phyloP scores from a whole-genome alignment of 2,113 vertebrate genomes.

The Clarias macrocephalus region DNA sequence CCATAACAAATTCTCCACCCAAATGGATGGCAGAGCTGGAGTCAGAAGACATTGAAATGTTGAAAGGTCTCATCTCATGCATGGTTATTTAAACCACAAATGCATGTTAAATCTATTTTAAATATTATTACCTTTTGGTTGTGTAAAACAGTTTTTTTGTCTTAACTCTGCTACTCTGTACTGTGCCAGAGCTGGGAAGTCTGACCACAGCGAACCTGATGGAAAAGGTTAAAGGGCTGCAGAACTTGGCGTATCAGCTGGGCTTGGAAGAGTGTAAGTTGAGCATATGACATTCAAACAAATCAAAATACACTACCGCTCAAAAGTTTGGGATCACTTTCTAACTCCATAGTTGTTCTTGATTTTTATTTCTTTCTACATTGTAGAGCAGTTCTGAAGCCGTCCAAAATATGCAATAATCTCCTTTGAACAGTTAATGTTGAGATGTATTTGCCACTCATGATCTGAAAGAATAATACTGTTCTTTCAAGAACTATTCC shows the following conservation, averaged over 20 bases:
- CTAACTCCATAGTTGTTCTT: too few relatives aligned
- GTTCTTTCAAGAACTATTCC: too few relatives aligned
- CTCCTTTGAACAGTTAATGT: too few relatives aligned
- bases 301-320: neutral
- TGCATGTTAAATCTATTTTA: neutral
- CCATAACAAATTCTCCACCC: constrained; percentile 91
- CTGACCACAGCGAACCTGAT: constrained; percentile 96
- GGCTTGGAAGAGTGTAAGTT: constrained; percentile 98
- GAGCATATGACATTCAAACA: constrained; percentile 8
- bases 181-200: constrained; percentile 85
- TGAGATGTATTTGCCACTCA: too few relatives aligned
- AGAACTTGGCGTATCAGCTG: constrained; percentile 96
- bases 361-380: too few relatives aligned
- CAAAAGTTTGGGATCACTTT: too few relatives aligned
- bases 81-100: neutral
- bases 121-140: neutral
- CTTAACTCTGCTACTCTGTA: neutral
- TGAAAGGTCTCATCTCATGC: constrained; percentile 80
- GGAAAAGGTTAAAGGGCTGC: constrained; percentile 97
- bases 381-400: too few relatives aligned
- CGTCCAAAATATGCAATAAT: too few relatives aligned
- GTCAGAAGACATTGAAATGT: constrained; percentile 96
- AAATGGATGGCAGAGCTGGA: constrained; percentile 99
- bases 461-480: too few relatives aligned
- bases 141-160: neutral